phyloP scores from a whole-genome alignment of 2,888 invertebrate species.

The Eupithecia tripunctaria region DNA sequence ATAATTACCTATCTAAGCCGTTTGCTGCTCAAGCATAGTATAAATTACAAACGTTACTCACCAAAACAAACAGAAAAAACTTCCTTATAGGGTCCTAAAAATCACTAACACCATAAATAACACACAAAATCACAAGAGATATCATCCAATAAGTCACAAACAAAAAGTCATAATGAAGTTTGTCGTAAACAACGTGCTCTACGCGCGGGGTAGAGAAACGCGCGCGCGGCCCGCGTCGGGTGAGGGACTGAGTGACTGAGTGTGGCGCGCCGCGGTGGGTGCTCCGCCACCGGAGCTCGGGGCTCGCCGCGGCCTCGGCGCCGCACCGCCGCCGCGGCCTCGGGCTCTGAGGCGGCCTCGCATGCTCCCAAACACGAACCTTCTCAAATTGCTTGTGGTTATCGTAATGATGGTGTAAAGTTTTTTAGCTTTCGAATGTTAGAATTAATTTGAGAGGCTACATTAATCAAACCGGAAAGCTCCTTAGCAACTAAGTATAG shows the following conservation, averaged over 20 bases:
- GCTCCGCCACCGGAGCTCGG: background rate
- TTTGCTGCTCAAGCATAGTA: background rate
- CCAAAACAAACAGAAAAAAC: slow-evolving; percentile 43
- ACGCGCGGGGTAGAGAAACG: background rate
- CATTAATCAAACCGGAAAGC: background rate
- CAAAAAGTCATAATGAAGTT: background rate
- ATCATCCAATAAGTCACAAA: slow-evolving; percentile 10
- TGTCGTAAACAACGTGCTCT: slow-evolving; percentile 17
- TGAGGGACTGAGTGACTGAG: slow-evolving; percentile 9
- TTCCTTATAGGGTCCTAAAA: slow-evolving; percentile 44
- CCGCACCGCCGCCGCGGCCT: background rate
- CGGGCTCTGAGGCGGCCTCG: slow-evolving; percentile 25
- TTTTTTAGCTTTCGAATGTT: slow-evolving; percentile 6
- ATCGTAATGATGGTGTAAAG: slow-evolving; percentile 22
- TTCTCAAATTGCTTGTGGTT: slow-evolving; percentile 38
- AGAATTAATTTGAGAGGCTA: background rate
- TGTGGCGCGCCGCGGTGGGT: background rate
- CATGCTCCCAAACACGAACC: slow-evolving; percentile 31
- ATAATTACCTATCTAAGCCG: background rate
- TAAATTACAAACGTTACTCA: slow-evolving; percentile 41
- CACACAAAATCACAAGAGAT: background rate
- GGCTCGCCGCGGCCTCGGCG: background rate
- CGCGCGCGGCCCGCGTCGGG: slow-evolving; percentile 15
- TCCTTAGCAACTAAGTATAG: background rate
- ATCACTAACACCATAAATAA: slow-evolving; percentile 50